Evolutionary conservation across 2,888 invertebrate species (phyloP), one percentile per base, ranked within the genome.

Genomic region (Plebejus anna): DNA sequence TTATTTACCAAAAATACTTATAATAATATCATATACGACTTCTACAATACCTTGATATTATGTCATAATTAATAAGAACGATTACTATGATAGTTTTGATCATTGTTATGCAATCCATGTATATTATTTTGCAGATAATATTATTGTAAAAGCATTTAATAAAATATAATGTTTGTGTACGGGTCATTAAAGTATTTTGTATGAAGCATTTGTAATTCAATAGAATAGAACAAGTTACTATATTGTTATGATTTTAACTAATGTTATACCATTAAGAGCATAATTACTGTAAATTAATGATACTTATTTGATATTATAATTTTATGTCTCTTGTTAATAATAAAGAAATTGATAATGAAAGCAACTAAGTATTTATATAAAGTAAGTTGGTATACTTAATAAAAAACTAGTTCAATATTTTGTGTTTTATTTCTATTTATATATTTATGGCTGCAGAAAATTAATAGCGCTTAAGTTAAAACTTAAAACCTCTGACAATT

Each of bases 131-230:
- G 7, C 13, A 13, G 16, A 66, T 36, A 22, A 66, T 28, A 66
- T 32, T 7, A 32, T 32, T 28, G 4, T 61, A 13, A 13, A 16
- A 66, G 66, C 66, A 66, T 66, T 66, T 66, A 66, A 5, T 66
- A 32, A 66, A 13, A 0, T 66, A 66, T 1, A 66, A 13, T 32
- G 13, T 66, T 61, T 22, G 28, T 13, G 5, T 66, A 66, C 66
- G 66, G 66, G 66, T 66, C 13, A 32, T 66, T n/a, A 28, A 66
- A 66, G 66, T 66, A 66, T 66, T 66, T 66, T 36, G 16, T 36
- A 66, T 0, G 32, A 13, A 32, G 66, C 66, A 66, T 66, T 13
- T 66, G 3, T 66, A 66, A 28, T 66, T 32, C 9, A 13, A 13
- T 13, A 66, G 28, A 13, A 13, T 13, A 66, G 28, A 61, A 28